Conservation (phyloP, 2,113 vertebrate species). For the Verasper variegatus region DNA sequence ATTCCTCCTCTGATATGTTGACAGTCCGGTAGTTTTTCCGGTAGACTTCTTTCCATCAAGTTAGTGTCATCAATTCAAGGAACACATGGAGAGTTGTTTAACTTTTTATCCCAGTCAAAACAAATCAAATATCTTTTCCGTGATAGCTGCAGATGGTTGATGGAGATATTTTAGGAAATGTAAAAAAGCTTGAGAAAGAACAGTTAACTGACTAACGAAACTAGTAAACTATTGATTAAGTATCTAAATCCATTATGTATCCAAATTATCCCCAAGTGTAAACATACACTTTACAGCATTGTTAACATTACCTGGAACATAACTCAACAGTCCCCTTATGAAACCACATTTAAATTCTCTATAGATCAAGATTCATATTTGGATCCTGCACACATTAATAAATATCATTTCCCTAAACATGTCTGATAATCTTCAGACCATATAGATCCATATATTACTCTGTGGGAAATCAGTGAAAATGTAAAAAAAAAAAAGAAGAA, state of each 20-base stretch:
- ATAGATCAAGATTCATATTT: no score
- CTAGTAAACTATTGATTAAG: no score
- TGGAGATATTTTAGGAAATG: background rate
- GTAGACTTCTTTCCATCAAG: conserved; percentile 52
- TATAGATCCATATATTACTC: no score
- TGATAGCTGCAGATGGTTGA: background rate
- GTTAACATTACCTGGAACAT: no score
- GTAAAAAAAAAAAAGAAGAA: no score
- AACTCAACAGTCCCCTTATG: no score
- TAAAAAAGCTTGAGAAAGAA: background rate
- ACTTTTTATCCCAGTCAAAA: conserved; percentile 36
- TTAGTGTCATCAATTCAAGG: conserved; percentile 33
- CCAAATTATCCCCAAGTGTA: background rate
- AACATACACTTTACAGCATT: no score
- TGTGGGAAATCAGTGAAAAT: no score
- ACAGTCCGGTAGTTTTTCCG: conserved; percentile 36
- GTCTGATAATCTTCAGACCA: no score
- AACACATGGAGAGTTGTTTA: conserved; percentile 8
- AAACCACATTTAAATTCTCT: no score
- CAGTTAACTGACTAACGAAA: background rate
- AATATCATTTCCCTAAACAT: no score
- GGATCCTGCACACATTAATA: no score
- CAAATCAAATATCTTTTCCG: conserved; percentile 27
- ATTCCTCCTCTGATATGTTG: conserved; percentile 32
- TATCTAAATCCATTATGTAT: background rate